Evolutionary conservation across 2,797 vertebrate species (phyloP), one percentile per base, ranked within the genome.

Genomic region (Oryzias dopingdopingensis): DNA sequence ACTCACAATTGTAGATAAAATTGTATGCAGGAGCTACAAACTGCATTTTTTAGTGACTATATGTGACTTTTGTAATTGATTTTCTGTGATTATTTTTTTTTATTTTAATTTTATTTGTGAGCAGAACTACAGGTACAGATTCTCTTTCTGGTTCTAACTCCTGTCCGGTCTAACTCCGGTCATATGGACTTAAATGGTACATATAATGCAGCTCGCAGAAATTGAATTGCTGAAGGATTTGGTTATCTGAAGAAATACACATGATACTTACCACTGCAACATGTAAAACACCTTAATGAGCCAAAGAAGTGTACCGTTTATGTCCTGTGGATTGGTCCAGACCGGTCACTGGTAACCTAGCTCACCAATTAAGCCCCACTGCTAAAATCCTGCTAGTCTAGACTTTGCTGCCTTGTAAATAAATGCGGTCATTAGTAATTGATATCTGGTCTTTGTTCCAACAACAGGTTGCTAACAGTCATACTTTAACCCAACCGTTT

Each of bases 81-180:
- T 62, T 37, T 76, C 40, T 91, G 22, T 90, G 70, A 83, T 83
- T 86, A 76, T 77, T 71, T 73, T 64, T 37, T 1, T 5, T 18
- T 12, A 23, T 14, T 13, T 54, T 81, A 69, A 57, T 82, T 75
- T 83, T 88, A 90, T 90, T 84, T 77, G 83, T 74, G 89, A 87
- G 89, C 86, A 89, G 90, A 92, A 75, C 56, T 75, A 53, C 88
- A 92, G 92, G 91, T 91, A 93, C 81, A 89, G 72, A 89, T 76
- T 70, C 64, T 86, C 54, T 74, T 53, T 84, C 57, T 79, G 81
- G 62, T 66, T 78, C 57, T 78, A 64, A 59, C 71, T 72, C 49
- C 47, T 22, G 20, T 22, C 20, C 20, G 20, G 20, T 81, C 56
- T 52, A 56, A 65, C 81, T 22, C 20, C 72, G 79, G 74, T 79